A percentile compares a stretch with the other conserved stretches of the same genome.
Evolutionary conservation across 2,888 invertebrate species (phyloP).

Genomic region (Nyleta sp.): DNA sequence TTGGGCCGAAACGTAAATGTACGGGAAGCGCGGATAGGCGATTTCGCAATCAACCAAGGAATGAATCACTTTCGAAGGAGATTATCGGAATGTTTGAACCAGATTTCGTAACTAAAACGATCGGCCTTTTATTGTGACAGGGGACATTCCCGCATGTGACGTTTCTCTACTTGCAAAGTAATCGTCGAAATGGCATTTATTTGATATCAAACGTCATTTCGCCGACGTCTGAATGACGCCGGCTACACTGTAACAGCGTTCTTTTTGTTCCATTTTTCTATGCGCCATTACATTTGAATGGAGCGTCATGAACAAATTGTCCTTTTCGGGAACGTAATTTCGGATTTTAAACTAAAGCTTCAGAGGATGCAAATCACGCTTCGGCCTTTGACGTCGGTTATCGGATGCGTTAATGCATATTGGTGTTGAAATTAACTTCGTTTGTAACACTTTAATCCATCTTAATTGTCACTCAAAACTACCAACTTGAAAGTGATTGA

Average conservation of each 20-base stretch:
- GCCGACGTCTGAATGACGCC: conserved; percentile 40
- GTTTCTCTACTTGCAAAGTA: conserved; percentile 35
- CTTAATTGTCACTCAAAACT: no score
- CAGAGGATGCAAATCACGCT: no score
- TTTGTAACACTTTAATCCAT: no score
- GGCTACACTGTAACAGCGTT: neutral
- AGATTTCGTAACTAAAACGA: conserved; percentile 27
- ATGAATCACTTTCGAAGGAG: conserved; percentile 6
- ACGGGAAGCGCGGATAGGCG: neutral
- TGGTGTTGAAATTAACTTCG: no score
- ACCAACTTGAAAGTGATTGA: no score
- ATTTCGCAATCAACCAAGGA: neutral
- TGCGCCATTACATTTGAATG: conserved; percentile 10
- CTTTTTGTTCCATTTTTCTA: conserved; percentile 24
- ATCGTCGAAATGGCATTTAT: conserved; percentile 52
- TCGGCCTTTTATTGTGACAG: conserved; percentile 24
- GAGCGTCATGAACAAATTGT: no score
- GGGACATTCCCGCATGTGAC: neutral
- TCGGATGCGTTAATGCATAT: no score
- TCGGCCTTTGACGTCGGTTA: no score
- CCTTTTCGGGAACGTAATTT: no score
- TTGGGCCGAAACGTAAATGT: neutral
- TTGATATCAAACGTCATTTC: conserved; percentile 50
- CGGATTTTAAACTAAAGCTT: no score
- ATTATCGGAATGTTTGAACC: conserved; percentile 2